Evolutionary conservation across 2,888 invertebrate species (phyloP).

Genomic region (Acleris emargana): DNA sequence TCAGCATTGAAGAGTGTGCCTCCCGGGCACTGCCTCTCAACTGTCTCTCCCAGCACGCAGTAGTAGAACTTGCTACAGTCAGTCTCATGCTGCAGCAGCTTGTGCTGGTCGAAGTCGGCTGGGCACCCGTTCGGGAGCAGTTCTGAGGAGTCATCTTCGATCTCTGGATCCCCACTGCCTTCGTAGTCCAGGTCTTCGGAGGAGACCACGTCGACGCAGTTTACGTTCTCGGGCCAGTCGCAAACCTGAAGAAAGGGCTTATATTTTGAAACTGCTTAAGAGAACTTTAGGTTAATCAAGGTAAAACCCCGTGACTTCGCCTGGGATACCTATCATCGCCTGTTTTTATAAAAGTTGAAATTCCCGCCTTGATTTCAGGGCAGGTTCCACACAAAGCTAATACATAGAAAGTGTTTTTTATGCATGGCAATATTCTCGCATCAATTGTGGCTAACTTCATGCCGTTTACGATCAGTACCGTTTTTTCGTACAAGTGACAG

Average conservation of each 20-base stretch:
- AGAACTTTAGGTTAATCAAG: no score
- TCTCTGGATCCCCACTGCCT: constrained; percentile 20
- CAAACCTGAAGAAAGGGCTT: constrained; percentile 22
- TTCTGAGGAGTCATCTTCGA: constrained; percentile 1
- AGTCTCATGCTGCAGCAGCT: constrained; percentile 54
- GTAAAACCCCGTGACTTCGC: no score
- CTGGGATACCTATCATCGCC: no score
- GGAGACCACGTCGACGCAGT: constrained; percentile 19
- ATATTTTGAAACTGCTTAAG: no score
- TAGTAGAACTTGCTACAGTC: constrained; percentile 58
- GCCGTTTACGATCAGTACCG: no score
- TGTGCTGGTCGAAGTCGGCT: constrained; percentile 44
- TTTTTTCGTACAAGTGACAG: no score
- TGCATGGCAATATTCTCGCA: no score
- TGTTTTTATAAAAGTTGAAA: no score
- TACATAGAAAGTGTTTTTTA: no score
- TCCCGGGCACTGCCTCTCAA: constrained; percentile 46
- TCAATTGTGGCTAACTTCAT: no score
- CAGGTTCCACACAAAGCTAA: no score
- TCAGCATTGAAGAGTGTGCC: constrained; percentile 53
- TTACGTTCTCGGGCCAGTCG: constrained; percentile 38
- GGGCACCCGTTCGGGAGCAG: constrained; percentile 42
- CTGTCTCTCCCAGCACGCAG: constrained; percentile 53
- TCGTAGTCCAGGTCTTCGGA: constrained; percentile 17
- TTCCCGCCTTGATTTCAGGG: no score